phyloP scores from a whole-genome alignment of 2,113 vertebrate genomes.

The Bubo bubo region DNA sequence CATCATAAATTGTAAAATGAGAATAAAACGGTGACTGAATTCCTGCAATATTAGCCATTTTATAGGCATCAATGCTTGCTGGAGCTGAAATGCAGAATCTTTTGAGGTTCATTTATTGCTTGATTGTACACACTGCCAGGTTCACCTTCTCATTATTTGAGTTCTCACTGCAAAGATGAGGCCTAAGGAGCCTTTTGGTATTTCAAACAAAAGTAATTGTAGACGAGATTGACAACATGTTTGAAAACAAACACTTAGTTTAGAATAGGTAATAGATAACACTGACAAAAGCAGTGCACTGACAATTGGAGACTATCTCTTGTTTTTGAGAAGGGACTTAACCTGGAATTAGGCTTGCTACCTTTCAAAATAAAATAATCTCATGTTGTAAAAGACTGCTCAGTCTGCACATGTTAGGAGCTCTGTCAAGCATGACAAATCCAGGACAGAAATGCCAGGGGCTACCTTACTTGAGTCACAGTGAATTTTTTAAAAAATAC shows the following conservation, averaged over 20 bases:
- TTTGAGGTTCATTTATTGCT: slow-evolving; percentile 63
- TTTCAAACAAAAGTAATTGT: slow-evolving; percentile 52
- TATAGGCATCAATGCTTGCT: slow-evolving; percentile 15
- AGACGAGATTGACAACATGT: slow-evolving; percentile 1
- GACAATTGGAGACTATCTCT: neutral
- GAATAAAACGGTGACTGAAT: neutral
- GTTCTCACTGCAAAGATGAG: slow-evolving; percentile 31
- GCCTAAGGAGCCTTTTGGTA: slow-evolving; percentile 48
- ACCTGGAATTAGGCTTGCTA: neutral
- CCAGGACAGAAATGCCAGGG: neutral
- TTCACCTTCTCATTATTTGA: slow-evolving; percentile 49
- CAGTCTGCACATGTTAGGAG: neutral
- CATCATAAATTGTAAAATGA: neutral
- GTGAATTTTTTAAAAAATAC: neutral
- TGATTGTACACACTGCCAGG: neutral
- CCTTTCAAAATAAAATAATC: neutral
- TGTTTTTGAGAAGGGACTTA: neutral
- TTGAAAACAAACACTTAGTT: slow-evolving; percentile 35
- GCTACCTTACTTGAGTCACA: neutral
- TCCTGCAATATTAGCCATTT: slow-evolving; percentile 42
- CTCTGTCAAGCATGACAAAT: neutral
- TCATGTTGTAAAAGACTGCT: neutral
- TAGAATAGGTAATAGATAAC: slow-evolving; percentile 17
- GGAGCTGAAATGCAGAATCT: slow-evolving; percentile 30
- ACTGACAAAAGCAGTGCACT: neutral